These are phyloP conservation scores for Clarias gariepinus DNA, from an alignment of 2,113 vertebrate genomes.

Conservation along the genomic window DNA sequence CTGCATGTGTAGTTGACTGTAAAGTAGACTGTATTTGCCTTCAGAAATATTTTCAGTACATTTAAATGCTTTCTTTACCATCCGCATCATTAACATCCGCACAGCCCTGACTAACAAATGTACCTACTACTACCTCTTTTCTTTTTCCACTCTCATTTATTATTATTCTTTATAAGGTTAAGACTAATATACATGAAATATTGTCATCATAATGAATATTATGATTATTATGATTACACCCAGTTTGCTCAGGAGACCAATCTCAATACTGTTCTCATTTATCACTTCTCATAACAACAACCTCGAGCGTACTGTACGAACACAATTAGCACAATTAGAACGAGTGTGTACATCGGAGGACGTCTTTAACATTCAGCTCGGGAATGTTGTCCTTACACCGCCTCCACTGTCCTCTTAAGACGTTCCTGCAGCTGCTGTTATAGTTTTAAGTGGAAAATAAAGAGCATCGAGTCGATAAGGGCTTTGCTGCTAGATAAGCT, in stretches of 20 bases:
- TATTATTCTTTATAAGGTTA: constrained; percentile 18
- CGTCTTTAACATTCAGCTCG: constrained; percentile 5
- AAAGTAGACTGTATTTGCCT: background rate
- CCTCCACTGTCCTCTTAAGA: constrained; percentile 10
- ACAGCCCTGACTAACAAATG: background rate
- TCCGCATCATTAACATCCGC: background rate
- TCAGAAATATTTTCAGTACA: background rate
- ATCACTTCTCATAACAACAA: background rate
- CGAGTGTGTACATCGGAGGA: constrained; percentile 11
- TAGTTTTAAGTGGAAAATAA: constrained; percentile 35
- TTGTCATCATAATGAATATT: constrained; percentile 14
- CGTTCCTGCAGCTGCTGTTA: background rate
- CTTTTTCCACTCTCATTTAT: background rate
- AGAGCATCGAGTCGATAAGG: constrained; percentile 11
- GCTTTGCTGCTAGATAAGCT: background rate
- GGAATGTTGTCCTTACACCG: background rate
- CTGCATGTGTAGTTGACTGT: background rate
- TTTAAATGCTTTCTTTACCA: background rate
- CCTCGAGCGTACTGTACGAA: background rate
- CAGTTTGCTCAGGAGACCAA: constrained; percentile 28
- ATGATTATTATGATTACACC: constrained; percentile 23
- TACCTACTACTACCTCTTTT: background rate
- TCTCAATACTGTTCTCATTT: background rate
- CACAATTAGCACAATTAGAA: background rate
- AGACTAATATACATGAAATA: background rate